phyloP scores from a whole-genome alignment of 2,797 vertebrate genomes.

The Sciurus carolinensis region DNA sequence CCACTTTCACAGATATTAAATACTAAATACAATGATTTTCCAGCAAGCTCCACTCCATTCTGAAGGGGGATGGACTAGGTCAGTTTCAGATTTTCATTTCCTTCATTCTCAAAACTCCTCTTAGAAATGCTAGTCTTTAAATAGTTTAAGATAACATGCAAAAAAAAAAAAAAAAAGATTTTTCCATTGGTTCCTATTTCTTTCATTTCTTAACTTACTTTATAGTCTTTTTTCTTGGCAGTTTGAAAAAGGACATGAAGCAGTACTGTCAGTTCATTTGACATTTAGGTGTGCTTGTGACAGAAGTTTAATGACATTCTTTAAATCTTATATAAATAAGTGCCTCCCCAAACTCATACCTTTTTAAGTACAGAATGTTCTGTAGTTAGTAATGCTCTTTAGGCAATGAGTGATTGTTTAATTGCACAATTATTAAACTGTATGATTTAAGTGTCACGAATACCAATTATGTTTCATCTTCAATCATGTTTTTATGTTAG shows the following conservation, averaged over 20 bases:
- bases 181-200: conserved; percentile 41
- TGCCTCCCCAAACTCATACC: conserved; percentile 18
- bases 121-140: conserved; percentile 65
- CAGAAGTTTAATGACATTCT: conserved; percentile 66
- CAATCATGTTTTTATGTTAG: neutral
- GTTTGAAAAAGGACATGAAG: conserved; percentile 57
- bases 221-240: conserved; percentile 20
- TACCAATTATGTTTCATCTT: conserved; percentile 52
- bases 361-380: conserved; percentile 46
- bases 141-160: conserved; percentile 65
- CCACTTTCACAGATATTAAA: neutral
- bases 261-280: conserved; percentile 53
- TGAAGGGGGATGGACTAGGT: neutral
- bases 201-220: conserved; percentile 63
- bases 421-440: conserved; percentile 55
- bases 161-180: neutral
- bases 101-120: conserved; percentile 65
- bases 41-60: neutral
- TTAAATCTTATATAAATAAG: conserved; percentile 64
- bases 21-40: neutral
- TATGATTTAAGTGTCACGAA: conserved; percentile 42
- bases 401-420: conserved; percentile 66
- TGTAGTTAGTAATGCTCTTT: conserved; percentile 58
- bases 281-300: conserved; percentile 68
- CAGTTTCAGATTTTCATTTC: conserved; percentile 74